Evolutionary conservation across 2,888 invertebrate genomes (phyloP).

Genomic region (Scaptodrosophila latifasciaeformis): DNA sequence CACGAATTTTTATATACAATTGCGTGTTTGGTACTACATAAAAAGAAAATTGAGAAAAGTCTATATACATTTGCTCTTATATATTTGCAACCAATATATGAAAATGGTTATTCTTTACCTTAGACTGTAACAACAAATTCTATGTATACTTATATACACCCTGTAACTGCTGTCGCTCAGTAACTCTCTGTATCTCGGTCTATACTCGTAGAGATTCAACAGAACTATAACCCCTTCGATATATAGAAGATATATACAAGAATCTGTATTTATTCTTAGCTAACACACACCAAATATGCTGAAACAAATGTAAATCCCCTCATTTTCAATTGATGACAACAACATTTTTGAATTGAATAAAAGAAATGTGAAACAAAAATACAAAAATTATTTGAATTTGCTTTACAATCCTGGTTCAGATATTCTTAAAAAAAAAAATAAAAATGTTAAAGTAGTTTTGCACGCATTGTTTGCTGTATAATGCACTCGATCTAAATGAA

Average conservation of each 20-base stretch:
- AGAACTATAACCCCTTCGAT: constrained; percentile 42
- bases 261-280: constrained; percentile 55
- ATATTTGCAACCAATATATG: constrained; percentile 42
- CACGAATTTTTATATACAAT: constrained; percentile 8
- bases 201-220: constrained; percentile 58
- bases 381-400: constrained; percentile 28
- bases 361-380: constrained; percentile 40
- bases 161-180: constrained; percentile 43
- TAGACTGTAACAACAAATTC: constrained; percentile 29
- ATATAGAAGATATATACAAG: constrained; percentile 43
- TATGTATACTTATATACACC: constrained; percentile 22
- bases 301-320: constrained; percentile 27
- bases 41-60: background rate
- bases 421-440: constrained; percentile 3
- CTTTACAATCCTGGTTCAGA: too few relatives aligned
- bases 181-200: constrained; percentile 41
- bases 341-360: constrained; percentile 42
- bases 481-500: constrained; percentile 31
- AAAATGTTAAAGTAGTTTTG: constrained; percentile 38
- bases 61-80: constrained; percentile 14
- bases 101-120: constrained; percentile 43
- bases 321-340: constrained; percentile 34
- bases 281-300: constrained; percentile 20
- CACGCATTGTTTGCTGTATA: constrained; percentile 50
- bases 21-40: constrained; percentile 9